Evolutionary conservation across 1,140 invertebrate genomes (phyloP).

Genomic region (Orussus abietinus): DNA sequence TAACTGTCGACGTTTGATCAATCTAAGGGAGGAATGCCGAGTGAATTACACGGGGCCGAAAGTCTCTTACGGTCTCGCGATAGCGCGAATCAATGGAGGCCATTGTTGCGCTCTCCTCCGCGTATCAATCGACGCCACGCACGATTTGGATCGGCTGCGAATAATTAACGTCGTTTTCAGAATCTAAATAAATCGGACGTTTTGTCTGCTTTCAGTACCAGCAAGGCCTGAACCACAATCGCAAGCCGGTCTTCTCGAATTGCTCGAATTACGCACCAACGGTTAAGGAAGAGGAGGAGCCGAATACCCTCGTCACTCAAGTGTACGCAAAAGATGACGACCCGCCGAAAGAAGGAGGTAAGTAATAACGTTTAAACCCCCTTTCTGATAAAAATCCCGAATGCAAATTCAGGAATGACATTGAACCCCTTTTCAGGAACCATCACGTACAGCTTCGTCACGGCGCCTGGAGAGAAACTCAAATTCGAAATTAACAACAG

Average conservation of each 20-base stretch:
- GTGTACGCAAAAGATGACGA: constrained; percentile 61
- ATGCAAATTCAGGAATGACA: no score
- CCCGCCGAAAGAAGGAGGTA: constrained; percentile 69
- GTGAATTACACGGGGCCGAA: no score
- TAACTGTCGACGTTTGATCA: no score
- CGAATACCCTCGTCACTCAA: constrained; percentile 62
- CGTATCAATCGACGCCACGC: no score
- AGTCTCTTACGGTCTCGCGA: no score
- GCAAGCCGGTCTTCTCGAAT: constrained; percentile 72
- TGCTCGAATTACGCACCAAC: constrained; percentile 66
- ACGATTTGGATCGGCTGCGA: no score
- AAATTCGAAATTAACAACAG: constrained; percentile 74
- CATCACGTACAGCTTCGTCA: constrained; percentile 76
- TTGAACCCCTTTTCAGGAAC: constrained; percentile 49
- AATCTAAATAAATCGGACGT: no score
- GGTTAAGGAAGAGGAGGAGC: constrained; percentile 64
- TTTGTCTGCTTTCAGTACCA: constrained; percentile 24
- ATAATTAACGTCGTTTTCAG: no score
- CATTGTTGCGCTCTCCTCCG: no score
- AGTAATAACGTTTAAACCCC: constrained; percentile 14
- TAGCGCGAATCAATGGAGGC: no score
- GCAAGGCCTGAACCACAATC: constrained; percentile 55
- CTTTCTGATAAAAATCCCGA: no score
- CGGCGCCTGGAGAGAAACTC: constrained; percentile 65
- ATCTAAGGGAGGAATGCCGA: no score